phyloP scores from a whole-genome alignment of 2,797 vertebrate species.

The Nyctalus aviator region DNA sequence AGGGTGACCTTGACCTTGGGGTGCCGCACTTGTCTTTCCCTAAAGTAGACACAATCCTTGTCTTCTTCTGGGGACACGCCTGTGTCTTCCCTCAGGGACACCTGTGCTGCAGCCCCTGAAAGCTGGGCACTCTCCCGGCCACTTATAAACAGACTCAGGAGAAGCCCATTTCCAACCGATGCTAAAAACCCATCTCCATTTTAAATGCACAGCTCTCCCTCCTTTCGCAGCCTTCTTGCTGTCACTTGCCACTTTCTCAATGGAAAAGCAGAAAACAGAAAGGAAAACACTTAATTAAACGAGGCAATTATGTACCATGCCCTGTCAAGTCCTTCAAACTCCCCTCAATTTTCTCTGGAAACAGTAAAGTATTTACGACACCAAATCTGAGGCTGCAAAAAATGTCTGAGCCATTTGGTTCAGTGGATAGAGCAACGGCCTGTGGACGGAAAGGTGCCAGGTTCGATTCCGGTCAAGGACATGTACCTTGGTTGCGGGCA shows the following conservation, averaged over 20 bases:
- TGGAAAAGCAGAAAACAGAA: background rate
- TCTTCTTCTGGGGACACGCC: background rate
- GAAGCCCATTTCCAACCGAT: background rate
- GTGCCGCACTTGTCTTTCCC: too few species aligned
- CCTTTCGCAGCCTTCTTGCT: background rate
- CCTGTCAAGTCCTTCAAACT: background rate
- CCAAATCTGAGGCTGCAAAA: background rate
- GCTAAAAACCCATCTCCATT: background rate
- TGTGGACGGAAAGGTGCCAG: too few species aligned
- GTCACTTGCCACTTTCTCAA: background rate
- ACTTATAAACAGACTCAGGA: background rate
- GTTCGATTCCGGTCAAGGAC: too few species aligned
- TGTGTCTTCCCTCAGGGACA: background rate
- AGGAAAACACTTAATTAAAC: background rate
- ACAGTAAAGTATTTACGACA: background rate
- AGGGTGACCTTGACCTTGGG: background rate
- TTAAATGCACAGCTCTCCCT: background rate
- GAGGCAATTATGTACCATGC: too few species aligned
- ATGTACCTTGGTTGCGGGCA: too few species aligned
- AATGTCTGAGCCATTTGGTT: background rate
- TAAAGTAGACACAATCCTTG: background rate
- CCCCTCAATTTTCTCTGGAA: background rate
- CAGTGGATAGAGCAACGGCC: too few species aligned
- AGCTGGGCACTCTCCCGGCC: fast-evolving
- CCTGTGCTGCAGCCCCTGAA: background rate